Base-by-base conservation (phyloP, 2,113 vertebrate species). In the Phalacrocorax pelagicus region DNA sequence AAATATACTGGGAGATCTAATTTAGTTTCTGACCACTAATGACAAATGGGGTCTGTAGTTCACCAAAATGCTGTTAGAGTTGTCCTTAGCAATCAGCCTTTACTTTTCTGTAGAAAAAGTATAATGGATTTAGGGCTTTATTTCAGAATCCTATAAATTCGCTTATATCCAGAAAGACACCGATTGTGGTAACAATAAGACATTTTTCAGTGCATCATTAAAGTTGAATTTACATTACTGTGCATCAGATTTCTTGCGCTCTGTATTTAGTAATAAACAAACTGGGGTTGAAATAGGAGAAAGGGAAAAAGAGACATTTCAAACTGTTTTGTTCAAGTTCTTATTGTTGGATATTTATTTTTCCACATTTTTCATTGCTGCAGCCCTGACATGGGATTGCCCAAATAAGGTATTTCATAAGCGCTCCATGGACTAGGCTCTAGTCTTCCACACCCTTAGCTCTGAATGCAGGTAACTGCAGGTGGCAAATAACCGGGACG, bases 11-110 rank as follows among this genome's bases (percentile, higher is more conserved):
- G 73, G 82, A 96, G 85, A 96, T 94, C 86, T 97, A 84, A 94
- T 96, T 97, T 97, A 88, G 81, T 86, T 91, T 96, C 62, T 97
- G 96, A 97, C 92, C 88, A 95, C 87, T 98, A 97, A 97, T 81
- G 87, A 96, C 78, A 93, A 95, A 57, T 55, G 38, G 78, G 92
- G n/a, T 89, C 77, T 96, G 88, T 86, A 94, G 91, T 97, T 96
- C 67, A 74, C 73, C 71, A 71, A 74, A 97, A 81, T 70, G 44
- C 85, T 40, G 79, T 94, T 96, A 83, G 73, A 90, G 69, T 95
- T 96, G 73, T 83, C 65, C 94, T 92, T 94, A 92, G 86, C 80
- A 97, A 96, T 98, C 97, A 97, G 77, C 70, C 58, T 94, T 96
- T 95, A 63, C 20, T 94, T 83, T 92, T 92, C 69, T 66, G 57